Evolutionary conservation across 2,797 vertebrate species (phyloP), one percentile per base, ranked within the genome.

Genomic region (Chanos chanos): DNA sequence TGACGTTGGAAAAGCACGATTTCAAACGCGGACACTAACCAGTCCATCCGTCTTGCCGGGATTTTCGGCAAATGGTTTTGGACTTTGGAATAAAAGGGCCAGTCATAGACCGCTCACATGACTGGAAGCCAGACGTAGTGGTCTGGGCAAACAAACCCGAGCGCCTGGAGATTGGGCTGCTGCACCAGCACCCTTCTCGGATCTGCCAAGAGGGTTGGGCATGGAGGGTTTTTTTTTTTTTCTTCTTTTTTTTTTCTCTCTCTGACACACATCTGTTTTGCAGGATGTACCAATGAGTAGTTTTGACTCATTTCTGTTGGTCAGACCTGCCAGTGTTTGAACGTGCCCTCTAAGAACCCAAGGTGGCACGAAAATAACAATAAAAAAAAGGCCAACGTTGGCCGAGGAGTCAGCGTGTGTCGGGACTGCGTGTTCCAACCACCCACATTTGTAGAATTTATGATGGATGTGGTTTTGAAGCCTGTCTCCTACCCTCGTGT

Each of bases 291-390:
- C 84, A 85, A 83, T 81, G 82, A 81, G 83, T 78, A 81, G 75
- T 78, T 71, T 83, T 83, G 83, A 85, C 80, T 87, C 80, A 85
- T 83, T 87, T 81, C 74, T 80, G 67, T 86, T 87, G 84, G 87
- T 85, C 78, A 86, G 84, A 85, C 79, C 66, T 73, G 68, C 75
- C 79, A 68, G 78, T 83, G 82, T 64, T 59, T 86, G 82, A 86
- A 83, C 15, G 77, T 79, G 82, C 82, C 79, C 83, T 84, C n/a
- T n/a, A n/a, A n/a, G 82, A 84, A 83, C 75, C 78, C 81, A 80
- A 77, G 76, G 78, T 83, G 80, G 71, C 31, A 58, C 79, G 68
- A 77, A 77, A 79, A 83, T 82, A 84, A 79, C 78, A 80, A 78
- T 80, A 85, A 79, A 81, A 75, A 80, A 78, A 70, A 77, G 79